Evolutionary conservation across 2,888 invertebrate species (phyloP), one percentile per base, ranked within the genome.

Genomic region (Cybosia mesomella): DNA sequence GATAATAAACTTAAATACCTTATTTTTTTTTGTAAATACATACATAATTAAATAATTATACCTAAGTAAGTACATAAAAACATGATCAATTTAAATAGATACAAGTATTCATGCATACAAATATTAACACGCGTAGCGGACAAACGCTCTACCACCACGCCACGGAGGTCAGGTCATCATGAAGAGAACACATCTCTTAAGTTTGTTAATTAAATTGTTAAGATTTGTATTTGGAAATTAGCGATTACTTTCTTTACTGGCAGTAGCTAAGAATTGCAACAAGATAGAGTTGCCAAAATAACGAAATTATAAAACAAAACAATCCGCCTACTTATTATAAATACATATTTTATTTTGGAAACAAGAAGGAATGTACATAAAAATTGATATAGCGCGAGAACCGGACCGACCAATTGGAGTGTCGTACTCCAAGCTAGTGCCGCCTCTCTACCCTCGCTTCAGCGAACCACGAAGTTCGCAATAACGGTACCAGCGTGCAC

Each of bases 401-500:
- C 70, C 73, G 72, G 70, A 67, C 65, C 73, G 70, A 67, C 65
- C 73, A 73, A 63, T 76, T 80, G 76, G 72, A 76, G 68, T 71
- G 66, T 59, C 71, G 61, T 70, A 67, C 68, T 71, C 81, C 82
- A 83, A 81, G 66, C 74, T 88, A 84, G 79, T 73, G 78, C 86
- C 87, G 87, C 88, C 87, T 87, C 82, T 77, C 72, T 77, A 79
- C 71, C 72, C 61, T 67, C 71, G 63, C 72, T 70, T 75, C 71
- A 70, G 55, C 66, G 72, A 79, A 77, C 77, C 80, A 77, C 74
- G 72, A 77, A 71, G 63, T 74, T 64, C 58, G 69, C 74, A 58
- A 34, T 88, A 89, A 89, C 90, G 86, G 88, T 85, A 84, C 65
- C 67, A 66, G 54, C 32, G 72, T 70, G 66, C 83, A 78, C 79